Conservation (phyloP, 1,140 invertebrate genomes). For the Drosophila sp. region DNA sequence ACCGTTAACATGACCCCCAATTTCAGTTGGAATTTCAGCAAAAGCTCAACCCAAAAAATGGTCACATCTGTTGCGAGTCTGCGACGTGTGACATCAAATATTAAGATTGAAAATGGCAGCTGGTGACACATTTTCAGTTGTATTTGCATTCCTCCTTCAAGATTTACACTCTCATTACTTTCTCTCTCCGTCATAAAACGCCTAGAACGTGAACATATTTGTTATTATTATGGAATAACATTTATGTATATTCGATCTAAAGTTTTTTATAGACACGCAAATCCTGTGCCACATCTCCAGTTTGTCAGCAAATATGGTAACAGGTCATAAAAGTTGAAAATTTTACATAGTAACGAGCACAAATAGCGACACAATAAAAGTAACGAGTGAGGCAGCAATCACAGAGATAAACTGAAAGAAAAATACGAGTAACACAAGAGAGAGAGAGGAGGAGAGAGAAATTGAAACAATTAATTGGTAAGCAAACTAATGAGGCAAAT, state of each 20-base stretch:
- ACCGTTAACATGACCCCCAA: constrained; percentile 28
- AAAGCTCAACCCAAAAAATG: constrained; percentile 18
- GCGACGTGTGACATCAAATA: constrained; percentile 74
- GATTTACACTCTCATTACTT: constrained; percentile 26
- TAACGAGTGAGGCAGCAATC: not conserved
- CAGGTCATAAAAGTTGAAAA: not conserved
- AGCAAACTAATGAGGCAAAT: not conserved
- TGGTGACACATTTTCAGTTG: constrained; percentile 62
- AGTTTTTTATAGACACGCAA: not conserved
- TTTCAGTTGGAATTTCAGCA: not conserved
- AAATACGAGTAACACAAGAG: not conserved
- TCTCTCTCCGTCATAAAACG: constrained; percentile 26
- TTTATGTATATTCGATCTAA: constrained; percentile 18
- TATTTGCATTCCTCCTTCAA: constrained; percentile 27
- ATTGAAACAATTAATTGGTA: too few species aligned
- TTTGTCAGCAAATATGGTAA: not conserved
- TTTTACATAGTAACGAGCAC: not conserved
- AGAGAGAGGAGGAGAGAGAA: not conserved
- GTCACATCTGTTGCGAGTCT: constrained; percentile 57
- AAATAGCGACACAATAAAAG: not conserved
- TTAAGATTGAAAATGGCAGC: constrained; percentile 76
- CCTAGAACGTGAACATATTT: constrained; percentile 27
- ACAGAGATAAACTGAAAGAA: not conserved
- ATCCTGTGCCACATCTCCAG: not conserved
- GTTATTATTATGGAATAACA: constrained; percentile 4